A percentile compares a stretch with the other conserved stretches of the same genome.
phyloP scores from a whole-genome alignment of 2,888 invertebrate species.

The Noctuana brunneofusca region DNA sequence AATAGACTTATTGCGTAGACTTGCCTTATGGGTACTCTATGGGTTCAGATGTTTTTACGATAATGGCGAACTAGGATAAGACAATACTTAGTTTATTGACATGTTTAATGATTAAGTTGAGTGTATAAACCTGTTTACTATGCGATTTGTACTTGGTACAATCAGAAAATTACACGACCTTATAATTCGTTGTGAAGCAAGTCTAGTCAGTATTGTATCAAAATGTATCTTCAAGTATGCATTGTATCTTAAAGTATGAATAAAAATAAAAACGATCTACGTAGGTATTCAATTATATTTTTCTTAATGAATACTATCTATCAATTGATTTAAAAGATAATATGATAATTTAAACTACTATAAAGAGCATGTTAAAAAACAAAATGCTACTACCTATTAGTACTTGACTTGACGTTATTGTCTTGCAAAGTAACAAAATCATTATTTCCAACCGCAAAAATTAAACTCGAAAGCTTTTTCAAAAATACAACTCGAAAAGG shows the following conservation, averaged over 20 bases:
- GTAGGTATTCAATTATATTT: too few species aligned
- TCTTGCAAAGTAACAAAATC: constrained; percentile 19
- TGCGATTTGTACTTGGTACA: too few species aligned
- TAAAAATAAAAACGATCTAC: too few species aligned
- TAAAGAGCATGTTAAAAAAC: neutral
- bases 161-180: too few species aligned
- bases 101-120: neutral
- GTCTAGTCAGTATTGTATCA: too few species aligned
- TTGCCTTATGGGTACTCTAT: constrained; percentile 48
- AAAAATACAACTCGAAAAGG: constrained; percentile 36
- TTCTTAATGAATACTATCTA: too few species aligned
- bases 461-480: constrained; percentile 32
- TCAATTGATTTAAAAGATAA: too few species aligned
- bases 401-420: neutral
- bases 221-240: too few species aligned
- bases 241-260: too few species aligned
- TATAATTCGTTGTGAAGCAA: too few species aligned
- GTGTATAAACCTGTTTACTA: too few species aligned
- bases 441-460: constrained; percentile 8
- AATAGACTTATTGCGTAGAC: constrained; percentile 78
- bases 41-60: constrained; percentile 41
- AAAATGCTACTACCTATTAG: neutral
- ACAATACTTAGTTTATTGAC: constrained; percentile 8
- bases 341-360: too few species aligned
- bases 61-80: constrained; percentile 9